A percentile compares a stretch with the other conserved stretches of the same genome.
Evolutionary conservation across 1,140 invertebrate genomes (phyloP).

Genomic region (Aphelenchoides besseyi): DNA sequence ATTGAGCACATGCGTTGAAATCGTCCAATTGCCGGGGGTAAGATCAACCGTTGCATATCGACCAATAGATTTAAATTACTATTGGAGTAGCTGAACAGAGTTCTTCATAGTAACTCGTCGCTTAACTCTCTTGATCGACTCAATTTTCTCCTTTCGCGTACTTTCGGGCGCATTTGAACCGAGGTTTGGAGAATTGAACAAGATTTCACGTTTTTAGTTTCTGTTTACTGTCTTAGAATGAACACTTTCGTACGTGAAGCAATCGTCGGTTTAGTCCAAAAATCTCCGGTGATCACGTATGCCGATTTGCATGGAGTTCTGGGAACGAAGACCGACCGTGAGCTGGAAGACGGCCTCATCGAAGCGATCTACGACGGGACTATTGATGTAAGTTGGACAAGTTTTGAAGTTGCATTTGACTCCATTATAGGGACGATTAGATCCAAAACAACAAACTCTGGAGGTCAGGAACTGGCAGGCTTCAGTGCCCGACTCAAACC

Average conservation of each 20-base stretch:
- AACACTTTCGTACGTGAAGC: slow-evolving; percentile 4
- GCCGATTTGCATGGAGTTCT: slow-evolving; percentile 21
- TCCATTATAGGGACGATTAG: slow-evolving; percentile 13
- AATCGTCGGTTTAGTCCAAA: slow-evolving; percentile 15
- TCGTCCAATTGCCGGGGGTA: too few species aligned
- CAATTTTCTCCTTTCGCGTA: neutral
- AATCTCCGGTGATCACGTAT: slow-evolving; percentile 13
- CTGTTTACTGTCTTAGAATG: slow-evolving; percentile 17
- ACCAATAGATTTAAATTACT: too few species aligned
- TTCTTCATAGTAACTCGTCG: too few species aligned
- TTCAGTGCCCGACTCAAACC: neutral
- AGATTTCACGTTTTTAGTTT: slow-evolving; percentile 19
- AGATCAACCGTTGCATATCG: too few species aligned
- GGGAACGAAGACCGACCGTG: slow-evolving; percentile 28
- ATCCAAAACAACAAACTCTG: neutral
- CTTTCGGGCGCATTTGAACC: neutral
- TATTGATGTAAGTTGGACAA: slow-evolving; percentile 18
- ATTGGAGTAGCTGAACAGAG: too few species aligned
- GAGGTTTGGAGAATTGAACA: neutral
- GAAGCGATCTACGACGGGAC: slow-evolving; percentile 31
- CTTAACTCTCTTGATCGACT: too few species aligned
- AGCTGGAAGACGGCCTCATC: slow-evolving; percentile 27
- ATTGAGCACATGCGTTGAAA: too few species aligned
- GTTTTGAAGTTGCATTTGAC: neutral
- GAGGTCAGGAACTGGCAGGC: slow-evolving; percentile 15